phyloP scores from a whole-genome alignment of 2,888 invertebrate species.

The Diachrysia chrysitis region DNA sequence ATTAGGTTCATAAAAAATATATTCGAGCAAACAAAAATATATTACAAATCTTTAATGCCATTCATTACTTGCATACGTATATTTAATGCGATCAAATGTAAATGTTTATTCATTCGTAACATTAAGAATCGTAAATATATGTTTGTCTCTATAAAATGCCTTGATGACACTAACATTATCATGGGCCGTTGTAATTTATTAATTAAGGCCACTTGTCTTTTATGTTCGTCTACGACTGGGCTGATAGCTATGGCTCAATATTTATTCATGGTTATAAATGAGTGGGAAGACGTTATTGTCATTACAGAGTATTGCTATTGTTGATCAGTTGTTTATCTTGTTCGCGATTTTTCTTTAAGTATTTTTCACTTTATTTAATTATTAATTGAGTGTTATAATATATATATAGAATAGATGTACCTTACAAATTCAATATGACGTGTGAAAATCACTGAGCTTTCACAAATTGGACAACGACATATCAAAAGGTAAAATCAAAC shows the following conservation, averaged over 20 bases:
- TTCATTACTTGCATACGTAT: neutral
- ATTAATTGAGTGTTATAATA: neutral
- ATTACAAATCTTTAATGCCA: neutral
- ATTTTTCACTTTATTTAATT: neutral
- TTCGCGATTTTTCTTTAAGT: neutral
- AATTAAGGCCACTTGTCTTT: constrained; percentile 46
- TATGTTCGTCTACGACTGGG: constrained; percentile 19
- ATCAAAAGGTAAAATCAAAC: neutral
- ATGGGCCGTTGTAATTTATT: constrained; percentile 41
- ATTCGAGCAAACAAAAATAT: too few species aligned
- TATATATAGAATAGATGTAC: too few species aligned
- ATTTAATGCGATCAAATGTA: neutral
- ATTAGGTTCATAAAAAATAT: neutral
- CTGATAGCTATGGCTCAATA: constrained; percentile 23
- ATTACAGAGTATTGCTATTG: neutral
- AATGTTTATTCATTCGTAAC: constrained; percentile 1
- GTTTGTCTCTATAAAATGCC: constrained; percentile 17
- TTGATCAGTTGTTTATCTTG: neutral
- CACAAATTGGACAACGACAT: too few species aligned
- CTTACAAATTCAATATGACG: too few species aligned
- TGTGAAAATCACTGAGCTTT: too few species aligned
- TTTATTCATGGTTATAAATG: constrained; percentile 15
- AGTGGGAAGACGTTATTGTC: neutral
- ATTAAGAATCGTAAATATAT: neutral
- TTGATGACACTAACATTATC: constrained; percentile 39